Conservation (phyloP, 2,888 invertebrate genomes). For the Meloe dianella region DNA sequence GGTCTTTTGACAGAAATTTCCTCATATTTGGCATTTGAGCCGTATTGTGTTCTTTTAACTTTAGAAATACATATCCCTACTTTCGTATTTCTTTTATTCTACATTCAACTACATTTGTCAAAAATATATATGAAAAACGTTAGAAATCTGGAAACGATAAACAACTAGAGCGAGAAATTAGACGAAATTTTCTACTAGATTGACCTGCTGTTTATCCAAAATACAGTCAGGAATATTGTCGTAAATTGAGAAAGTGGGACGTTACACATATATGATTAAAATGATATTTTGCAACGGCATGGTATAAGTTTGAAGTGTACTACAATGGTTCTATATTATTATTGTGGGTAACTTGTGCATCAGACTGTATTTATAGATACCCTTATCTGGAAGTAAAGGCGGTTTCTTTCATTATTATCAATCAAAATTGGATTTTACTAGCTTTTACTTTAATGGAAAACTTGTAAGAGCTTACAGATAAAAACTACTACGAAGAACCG, state of each 20-base stretch:
- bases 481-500: neutral
- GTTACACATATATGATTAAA: neutral
- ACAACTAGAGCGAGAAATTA: constrained; percentile 2
- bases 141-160: constrained; percentile 2
- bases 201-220: neutral
- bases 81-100: neutral
- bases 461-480: neutral
- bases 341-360: no score
- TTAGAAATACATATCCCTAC: neutral
- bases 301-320: no score
- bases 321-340: no score
- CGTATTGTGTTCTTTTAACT: neutral
- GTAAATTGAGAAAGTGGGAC: neutral
- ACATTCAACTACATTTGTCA: constrained; percentile 3
- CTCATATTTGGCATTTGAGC: neutral
- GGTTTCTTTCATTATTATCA: neutral
- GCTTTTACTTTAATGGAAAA: neutral
- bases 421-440: neutral
- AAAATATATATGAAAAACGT: neutral
- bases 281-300: neutral
- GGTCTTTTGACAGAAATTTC: no score
- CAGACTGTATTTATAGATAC: no score
- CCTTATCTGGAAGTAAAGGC: neutral
- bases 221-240: neutral
- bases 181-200: neutral